These are phyloP conservation scores for Danio jaintianensis DNA, from an alignment of 2,797 vertebrate genomes.

Conservation along the genomic window DNA sequence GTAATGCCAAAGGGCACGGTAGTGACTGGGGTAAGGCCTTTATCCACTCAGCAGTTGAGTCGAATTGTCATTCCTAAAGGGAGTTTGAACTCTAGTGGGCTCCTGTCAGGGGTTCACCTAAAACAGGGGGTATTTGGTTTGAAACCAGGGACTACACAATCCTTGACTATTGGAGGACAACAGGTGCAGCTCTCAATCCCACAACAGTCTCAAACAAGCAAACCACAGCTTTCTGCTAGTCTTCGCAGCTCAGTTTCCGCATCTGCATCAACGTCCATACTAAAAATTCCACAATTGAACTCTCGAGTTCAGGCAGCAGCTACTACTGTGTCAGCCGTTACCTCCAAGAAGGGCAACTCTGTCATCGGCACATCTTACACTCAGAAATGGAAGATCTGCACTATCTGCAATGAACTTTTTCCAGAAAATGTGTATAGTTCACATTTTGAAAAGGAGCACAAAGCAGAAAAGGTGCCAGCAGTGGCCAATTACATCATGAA, in stretches of 20 bases:
- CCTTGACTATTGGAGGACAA: constrained; percentile 81
- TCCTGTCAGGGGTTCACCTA: constrained; percentile 87
- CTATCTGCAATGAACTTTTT: constrained; percentile 98
- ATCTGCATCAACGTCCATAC: constrained; percentile 78
- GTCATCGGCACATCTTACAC: constrained; percentile 92
- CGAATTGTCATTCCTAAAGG: constrained; percentile 89
- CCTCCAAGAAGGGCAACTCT: constrained; percentile 83
- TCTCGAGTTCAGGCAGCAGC: constrained; percentile 88
- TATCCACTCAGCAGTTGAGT: constrained; percentile 88
- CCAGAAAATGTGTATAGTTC: constrained; percentile 97
- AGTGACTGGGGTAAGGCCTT: constrained; percentile 84
- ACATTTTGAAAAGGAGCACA: constrained; percentile 98
- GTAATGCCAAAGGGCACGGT: constrained; percentile 90
- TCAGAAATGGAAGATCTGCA: constrained; percentile 99
- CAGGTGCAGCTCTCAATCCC: constrained; percentile 89
- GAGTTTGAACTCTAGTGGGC: constrained; percentile 83
- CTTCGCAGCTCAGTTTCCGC: constrained; percentile 83
- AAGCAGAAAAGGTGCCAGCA: constrained; percentile 97
- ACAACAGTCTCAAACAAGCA: constrained; percentile 91
- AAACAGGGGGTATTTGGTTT: constrained; percentile 88
- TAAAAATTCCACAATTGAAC: constrained; percentile 86
- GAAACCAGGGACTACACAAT: constrained; percentile 82
- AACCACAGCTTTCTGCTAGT: constrained; percentile 85
- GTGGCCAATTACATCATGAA: constrained; percentile 99
- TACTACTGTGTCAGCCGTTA: constrained; percentile 78